These are phyloP conservation scores for Myripristis murdjan DNA, from an alignment of 2,797 vertebrate species.

Conservation along the genomic window DNA sequence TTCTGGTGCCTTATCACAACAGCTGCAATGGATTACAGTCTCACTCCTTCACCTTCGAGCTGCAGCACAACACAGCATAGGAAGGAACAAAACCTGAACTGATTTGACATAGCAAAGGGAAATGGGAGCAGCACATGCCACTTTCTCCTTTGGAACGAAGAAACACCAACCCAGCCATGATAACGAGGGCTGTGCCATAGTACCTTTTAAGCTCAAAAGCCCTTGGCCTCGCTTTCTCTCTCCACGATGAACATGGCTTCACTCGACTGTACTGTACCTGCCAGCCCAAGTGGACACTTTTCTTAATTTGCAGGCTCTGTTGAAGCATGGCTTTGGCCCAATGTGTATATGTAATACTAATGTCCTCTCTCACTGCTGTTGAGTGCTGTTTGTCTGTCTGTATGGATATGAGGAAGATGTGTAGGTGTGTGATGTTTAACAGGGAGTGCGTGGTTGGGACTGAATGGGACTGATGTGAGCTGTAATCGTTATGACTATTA, in stretches of 20 bases:
- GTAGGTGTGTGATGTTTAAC: slow-evolving; percentile 69
- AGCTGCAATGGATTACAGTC: slow-evolving; percentile 3
- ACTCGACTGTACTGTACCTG: slow-evolving; percentile 42
- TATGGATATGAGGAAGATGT: slow-evolving; percentile 64
- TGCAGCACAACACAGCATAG: slow-evolving; percentile 52
- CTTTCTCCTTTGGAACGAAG: slow-evolving; percentile 62
- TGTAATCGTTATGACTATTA: slow-evolving; percentile 80
- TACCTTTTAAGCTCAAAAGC: slow-evolving; percentile 38
- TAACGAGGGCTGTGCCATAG: slow-evolving; percentile 37
- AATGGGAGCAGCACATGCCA: slow-evolving; percentile 78
- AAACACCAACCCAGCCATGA: slow-evolving; percentile 42
- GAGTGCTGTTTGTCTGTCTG: slow-evolving; percentile 69
- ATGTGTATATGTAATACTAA: slow-evolving; percentile 79
- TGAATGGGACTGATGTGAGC: slow-evolving; percentile 78
- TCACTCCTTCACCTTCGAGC: slow-evolving; percentile 42
- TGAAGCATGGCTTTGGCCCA: slow-evolving; percentile 55
- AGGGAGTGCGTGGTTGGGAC: slow-evolving; percentile 75
- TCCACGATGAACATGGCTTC: slow-evolving; percentile 27
- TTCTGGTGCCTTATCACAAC: slow-evolving; percentile 14
- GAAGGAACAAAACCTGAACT: slow-evolving; percentile 35
- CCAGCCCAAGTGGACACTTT: slow-evolving; percentile 25
- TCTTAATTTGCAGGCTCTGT: slow-evolving; percentile 47
- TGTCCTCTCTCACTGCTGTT: slow-evolving; percentile 80
- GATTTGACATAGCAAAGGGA: slow-evolving; percentile 66
- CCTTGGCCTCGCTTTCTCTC: slow-evolving; percentile 23